Base-by-base conservation (phyloP, 2,888 invertebrate genomes). In the Fabriciana adippe region DNA sequence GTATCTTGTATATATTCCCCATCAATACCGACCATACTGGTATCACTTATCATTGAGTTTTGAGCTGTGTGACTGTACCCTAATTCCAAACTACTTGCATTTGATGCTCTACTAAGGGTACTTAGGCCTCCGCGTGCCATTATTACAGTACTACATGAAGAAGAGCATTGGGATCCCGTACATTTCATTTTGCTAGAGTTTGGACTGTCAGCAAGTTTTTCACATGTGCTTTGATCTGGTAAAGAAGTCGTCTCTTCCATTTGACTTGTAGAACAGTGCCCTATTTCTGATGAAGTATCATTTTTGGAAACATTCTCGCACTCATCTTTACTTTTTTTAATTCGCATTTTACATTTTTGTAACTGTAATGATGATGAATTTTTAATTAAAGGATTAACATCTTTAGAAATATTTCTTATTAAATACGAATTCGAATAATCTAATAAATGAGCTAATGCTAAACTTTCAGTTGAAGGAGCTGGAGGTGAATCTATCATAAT, bases 1-100 rank as follows among this genome's bases (percentile, higher is more conserved):
- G 93, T 93, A 71, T 93, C 93, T 82, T 93, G 92, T 74, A 85
- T 87, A 78, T 93, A 94, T 77, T 95, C 95, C 50, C 94, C 90
- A 76, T 95, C 95, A 73, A 94, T 93, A 74, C 94, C 95, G 66
- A 94, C 95, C 63, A 93, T 94, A 67, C 94, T 94, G 16, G 95
- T 94, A 78, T 97, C 97, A 79, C 95, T 96, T 57, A 97, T 87
- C 70, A 96, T 94, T 2, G 97, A 97, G 81, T 97, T 97, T 86
- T 97, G 97, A 21, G 97, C 97, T 2, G 97, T 97, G 81, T 97
- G 97, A 76, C 97, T 97, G 80, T 95, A 97, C 62, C 97, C 97
- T 70, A 97, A 89, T 88, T 97, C 97, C 78, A 97, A 90, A 80
- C 97, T 97, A 75, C 97, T 97, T 62, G 95, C 95, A 54, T 96